These are phyloP conservation scores for Aegotheles bennettii DNA, from an alignment of 2,113 vertebrate species.

Conservation along the genomic window DNA sequence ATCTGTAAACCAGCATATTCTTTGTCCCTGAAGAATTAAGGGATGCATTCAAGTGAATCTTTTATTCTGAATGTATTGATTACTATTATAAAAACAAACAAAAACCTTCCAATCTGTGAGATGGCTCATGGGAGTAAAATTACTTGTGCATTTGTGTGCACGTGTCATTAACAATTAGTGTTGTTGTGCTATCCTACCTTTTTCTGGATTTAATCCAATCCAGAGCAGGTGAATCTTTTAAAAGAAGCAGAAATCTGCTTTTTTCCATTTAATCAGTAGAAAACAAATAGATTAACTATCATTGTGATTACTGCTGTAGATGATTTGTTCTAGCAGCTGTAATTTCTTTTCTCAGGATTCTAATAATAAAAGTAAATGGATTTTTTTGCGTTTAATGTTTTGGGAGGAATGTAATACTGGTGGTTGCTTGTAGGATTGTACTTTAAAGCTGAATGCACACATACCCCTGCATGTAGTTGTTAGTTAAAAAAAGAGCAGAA, in stretches of 20 bases:
- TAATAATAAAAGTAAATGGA: neutral
- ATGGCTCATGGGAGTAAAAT: neutral
- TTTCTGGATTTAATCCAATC: neutral
- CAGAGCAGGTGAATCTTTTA: neutral
- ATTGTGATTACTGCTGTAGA: neutral
- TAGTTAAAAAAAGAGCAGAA: neutral
- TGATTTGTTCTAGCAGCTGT: neutral
- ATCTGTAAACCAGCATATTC: neutral
- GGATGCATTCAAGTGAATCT: neutral
- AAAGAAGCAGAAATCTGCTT: neutral
- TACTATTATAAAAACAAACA: neutral
- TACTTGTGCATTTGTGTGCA: neutral
- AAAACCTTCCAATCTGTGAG: neutral
- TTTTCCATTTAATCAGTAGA: neutral
- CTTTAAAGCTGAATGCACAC: neutral
- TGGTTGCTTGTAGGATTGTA: neutral
- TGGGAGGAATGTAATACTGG: neutral
- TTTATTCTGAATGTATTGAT: neutral
- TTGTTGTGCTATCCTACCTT: neutral
- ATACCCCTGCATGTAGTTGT: rapidly evolving
- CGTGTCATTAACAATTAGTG: neutral
- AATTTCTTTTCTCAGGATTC: neutral
- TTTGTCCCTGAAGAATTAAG: constrained; percentile 9
- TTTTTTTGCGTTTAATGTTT: neutral
- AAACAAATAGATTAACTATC: neutral